Evolutionary conservation across 1,140 invertebrate species (phyloP).

Genomic region (Melanaphis sacchari): DNA sequence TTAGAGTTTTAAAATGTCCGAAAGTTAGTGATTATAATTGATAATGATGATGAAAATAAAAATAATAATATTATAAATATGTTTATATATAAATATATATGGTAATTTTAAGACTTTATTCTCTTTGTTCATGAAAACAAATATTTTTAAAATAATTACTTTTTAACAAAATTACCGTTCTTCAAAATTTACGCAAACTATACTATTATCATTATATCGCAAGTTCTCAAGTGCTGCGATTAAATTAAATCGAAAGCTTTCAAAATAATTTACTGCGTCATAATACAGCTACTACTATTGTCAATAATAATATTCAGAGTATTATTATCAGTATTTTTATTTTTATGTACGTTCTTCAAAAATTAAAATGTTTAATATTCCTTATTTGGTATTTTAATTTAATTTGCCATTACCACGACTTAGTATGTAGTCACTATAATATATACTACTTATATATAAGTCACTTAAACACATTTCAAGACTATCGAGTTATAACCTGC

Average conservation of each 20-base stretch:
- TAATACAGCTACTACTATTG: not conserved
- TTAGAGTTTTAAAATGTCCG: not conserved
- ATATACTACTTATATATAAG: too few species aligned
- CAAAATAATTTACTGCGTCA: not conserved
- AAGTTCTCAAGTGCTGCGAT: not conserved
- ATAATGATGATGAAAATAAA: not conserved
- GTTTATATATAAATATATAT: not conserved
- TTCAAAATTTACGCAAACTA: not conserved
- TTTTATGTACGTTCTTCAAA: too few species aligned
- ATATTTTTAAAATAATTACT: slow-evolving; percentile 34
- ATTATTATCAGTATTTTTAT: not conserved
- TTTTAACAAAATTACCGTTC: slow-evolving; percentile 32
- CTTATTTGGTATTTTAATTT: too few species aligned
- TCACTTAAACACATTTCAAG: not conserved
- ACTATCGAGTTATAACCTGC: not conserved
- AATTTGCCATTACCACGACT: too few species aligned
- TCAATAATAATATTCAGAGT: not conserved
- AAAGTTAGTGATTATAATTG: not conserved
- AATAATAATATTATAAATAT: not conserved
- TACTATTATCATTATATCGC: not conserved
- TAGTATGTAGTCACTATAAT: too few species aligned
- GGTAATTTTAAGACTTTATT: not conserved
- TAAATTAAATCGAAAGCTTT: not conserved
- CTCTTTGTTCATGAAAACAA: not conserved
- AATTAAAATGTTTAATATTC: not conserved